Conservation (phyloP, 2,113 vertebrate genomes). For the Sinocyclocheilus anshuiensis region DNA sequence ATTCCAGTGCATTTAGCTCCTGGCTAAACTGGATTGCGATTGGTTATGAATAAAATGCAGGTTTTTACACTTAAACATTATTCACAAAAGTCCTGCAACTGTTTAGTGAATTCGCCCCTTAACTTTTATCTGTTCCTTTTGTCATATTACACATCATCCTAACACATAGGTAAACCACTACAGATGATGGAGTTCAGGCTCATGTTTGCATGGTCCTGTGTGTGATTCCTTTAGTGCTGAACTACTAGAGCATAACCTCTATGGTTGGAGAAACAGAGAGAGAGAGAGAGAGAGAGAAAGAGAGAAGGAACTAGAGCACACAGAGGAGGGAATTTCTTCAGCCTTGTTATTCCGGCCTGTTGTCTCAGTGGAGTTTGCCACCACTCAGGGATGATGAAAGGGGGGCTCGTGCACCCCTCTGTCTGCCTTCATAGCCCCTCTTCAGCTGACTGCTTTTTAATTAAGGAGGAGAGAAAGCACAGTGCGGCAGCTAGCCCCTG, state of each 20-base stretch:
- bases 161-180: too few relatives aligned
- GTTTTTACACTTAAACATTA: not conserved
- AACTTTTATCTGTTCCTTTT: not conserved
- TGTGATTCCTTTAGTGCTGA: not conserved
- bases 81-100: not conserved
- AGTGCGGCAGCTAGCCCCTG: slow-evolving; percentile 53
- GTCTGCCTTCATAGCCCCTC: slow-evolving; percentile 44
- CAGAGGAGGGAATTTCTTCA: slow-evolving; percentile 23
- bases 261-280: not conserved
- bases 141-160: not conserved
- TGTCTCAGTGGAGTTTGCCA: slow-evolving; percentile 47
- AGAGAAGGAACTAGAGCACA: not conserved
- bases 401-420: slow-evolving; percentile 10
- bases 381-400: slow-evolving; percentile 45
- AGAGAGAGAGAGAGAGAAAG: not conserved
- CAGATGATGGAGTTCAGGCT: not conserved
- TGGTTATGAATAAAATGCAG: not conserved
- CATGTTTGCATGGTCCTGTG: not conserved
- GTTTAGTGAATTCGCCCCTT: not conserved
- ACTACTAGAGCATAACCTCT: slow-evolving; percentile 21
- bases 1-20: not conserved
- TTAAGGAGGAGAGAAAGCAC: slow-evolving; percentile 54
- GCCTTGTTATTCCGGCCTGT: slow-evolving; percentile 41
- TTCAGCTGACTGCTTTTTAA: slow-evolving; percentile 65
- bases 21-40: not conserved